Conservation (phyloP, 1,140 invertebrate species). For the Apis cerana region DNA sequence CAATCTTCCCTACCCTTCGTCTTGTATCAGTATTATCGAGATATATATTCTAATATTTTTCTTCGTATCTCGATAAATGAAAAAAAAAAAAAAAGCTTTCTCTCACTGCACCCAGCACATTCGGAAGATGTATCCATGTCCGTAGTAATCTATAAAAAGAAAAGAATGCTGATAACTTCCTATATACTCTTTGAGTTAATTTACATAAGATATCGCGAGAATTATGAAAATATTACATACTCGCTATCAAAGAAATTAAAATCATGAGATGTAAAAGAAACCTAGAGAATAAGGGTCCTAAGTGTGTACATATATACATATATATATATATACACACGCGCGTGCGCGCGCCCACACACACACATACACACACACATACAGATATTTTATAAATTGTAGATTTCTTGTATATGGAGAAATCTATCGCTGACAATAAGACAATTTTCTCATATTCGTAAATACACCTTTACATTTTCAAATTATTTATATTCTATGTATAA, state of each 20-base stretch:
- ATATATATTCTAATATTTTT: slow-evolving; percentile 39
- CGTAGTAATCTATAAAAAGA: slow-evolving; percentile 44
- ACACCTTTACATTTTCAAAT: background rate
- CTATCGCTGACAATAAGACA: slow-evolving; percentile 45
- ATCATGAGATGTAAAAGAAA: slow-evolving; percentile 29
- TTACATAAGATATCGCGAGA: slow-evolving; percentile 29
- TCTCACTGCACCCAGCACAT: slow-evolving; percentile 49
- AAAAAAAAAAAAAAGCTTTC: slow-evolving; percentile 33
- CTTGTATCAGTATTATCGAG: slow-evolving; percentile 27
- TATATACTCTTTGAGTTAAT: slow-evolving; percentile 41
- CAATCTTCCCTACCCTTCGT: background rate
- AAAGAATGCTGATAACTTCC: slow-evolving; percentile 35
- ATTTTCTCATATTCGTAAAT: background rate
- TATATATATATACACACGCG: background rate
- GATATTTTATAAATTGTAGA: slow-evolving; percentile 50
- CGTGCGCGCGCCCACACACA: too few relatives aligned
- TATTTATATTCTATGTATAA: background rate
- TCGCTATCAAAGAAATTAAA: slow-evolving; percentile 24
- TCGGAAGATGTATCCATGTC: slow-evolving; percentile 44
- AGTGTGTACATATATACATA: slow-evolving; percentile 20
- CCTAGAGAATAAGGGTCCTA: slow-evolving; percentile 47
- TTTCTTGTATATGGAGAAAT: slow-evolving; percentile 42
- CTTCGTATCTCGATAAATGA: slow-evolving; percentile 37
- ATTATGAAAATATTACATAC: slow-evolving; percentile 27
- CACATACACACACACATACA: background rate